Percentiles rank a stretch among this genome's conserved stretches.
These are phyloP conservation scores for Albula glossodonta DNA, from an alignment of 2,113 vertebrate species.

Conservation along the genomic window DNA sequence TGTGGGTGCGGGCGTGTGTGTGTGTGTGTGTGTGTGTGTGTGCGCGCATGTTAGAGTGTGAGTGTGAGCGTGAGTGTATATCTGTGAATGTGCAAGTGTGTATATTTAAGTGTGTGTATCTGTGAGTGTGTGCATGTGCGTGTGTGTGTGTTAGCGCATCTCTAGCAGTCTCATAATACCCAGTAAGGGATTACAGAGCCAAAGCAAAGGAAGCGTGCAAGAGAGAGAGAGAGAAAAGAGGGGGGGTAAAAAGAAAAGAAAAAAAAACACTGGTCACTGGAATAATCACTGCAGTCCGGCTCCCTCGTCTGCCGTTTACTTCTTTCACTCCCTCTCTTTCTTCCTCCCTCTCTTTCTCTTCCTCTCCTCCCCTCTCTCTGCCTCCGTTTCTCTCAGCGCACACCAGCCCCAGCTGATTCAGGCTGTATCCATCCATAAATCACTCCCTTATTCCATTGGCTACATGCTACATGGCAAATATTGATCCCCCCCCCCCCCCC, in stretches of 20 bases:
- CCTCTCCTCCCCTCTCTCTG: constrained; percentile 37
- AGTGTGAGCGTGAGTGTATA: neutral
- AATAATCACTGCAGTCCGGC: constrained; percentile 75
- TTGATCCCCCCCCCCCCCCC: constrained; percentile 78
- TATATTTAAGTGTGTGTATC: neutral
- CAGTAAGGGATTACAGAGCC: constrained; percentile 56
- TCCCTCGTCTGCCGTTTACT: constrained; percentile 49
- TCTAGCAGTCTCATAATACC: constrained; percentile 57
- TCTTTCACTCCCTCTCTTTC: constrained; percentile 53
- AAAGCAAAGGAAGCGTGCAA: neutral
- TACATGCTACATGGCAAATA: constrained; percentile 88
- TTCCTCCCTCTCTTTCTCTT: constrained; percentile 64
- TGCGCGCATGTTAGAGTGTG: neutral
- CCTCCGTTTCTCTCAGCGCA: neutral
- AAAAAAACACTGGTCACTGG: constrained; percentile 68
- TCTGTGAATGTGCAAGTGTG: neutral
- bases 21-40: neutral
- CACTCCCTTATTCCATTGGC: constrained; percentile 90
- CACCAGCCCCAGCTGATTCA: constrained; percentile 81
- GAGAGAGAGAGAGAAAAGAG: constrained; percentile 55
- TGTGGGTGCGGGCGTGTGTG: neutral
- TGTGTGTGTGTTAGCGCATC: neutral
- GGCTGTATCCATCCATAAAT: constrained; percentile 87
- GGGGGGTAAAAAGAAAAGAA: constrained; percentile 46
- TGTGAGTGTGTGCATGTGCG: neutral